Conservation (phyloP, 1,140 invertebrate genomes). For the Cephus cinctus region DNA sequence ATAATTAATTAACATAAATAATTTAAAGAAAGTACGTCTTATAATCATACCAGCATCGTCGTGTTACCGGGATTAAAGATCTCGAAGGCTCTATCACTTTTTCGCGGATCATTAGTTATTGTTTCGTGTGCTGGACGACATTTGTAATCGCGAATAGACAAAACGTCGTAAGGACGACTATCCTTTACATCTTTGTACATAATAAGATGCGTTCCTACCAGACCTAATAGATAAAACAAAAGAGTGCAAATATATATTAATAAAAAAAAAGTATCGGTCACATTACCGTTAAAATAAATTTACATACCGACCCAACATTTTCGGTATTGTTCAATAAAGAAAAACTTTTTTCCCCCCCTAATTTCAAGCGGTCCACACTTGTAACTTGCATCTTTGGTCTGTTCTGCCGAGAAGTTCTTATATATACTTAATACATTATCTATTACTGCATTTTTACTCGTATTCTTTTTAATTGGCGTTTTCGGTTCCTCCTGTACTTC, state of each 20-base stretch:
- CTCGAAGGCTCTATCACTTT: conserved; percentile 44
- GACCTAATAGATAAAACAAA: conserved; percentile 21
- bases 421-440: conserved; percentile 27
- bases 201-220: conserved; percentile 41
- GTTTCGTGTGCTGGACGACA: conserved; percentile 34
- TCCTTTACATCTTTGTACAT: conserved; percentile 41
- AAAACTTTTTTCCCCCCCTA: conserved; percentile 34
- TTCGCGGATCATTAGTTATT: conserved; percentile 31
- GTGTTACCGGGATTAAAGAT: conserved; percentile 37
- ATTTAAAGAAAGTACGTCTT: neutral
- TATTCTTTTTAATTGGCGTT: neutral
- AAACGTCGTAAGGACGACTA: conserved; percentile 29
- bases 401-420: conserved; percentile 27
- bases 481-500: conserved; percentile 9
- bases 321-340: conserved; percentile 31
- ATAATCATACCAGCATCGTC: neutral
- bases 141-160: conserved; percentile 39
- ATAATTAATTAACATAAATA: neutral
- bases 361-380: conserved; percentile 37
- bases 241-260: neutral
- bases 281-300: neutral
- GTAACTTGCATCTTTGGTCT: conserved; percentile 26
- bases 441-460: neutral
- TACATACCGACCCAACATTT: conserved; percentile 39
- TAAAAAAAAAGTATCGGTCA: too few species aligned